These are phyloP conservation scores for Drosophila subpulchrella DNA, from an alignment of 1,140 invertebrate genomes.

Conservation along the genomic window DNA sequence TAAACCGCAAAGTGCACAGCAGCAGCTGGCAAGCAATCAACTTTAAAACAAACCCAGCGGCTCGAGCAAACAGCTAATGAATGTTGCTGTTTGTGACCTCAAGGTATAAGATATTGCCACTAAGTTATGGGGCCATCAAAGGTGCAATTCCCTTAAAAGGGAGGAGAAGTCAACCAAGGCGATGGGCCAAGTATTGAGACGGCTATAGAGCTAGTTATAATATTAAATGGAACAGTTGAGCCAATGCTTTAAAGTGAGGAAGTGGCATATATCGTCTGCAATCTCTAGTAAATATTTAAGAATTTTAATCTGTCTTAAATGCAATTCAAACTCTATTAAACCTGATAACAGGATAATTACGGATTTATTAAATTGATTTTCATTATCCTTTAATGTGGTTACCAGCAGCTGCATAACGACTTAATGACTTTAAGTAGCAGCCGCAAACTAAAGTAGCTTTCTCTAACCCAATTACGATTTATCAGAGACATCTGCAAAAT, in stretches of 20 bases:
- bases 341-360: neutral
- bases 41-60: constrained; percentile 46
- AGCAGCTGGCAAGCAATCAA: constrained; percentile 40
- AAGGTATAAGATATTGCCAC: constrained; percentile 33
- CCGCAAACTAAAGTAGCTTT: neutral
- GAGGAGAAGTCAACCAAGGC: neutral
- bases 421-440: neutral
- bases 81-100: constrained; percentile 19
- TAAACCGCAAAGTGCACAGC: constrained; percentile 56
- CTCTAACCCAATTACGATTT: neutral
- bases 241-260: no score
- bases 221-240: neutral
- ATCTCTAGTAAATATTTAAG: no score
- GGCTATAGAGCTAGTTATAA: neutral
- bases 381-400: neutral
- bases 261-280: no score
- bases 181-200: neutral
- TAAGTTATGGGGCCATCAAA: constrained; percentile 21
- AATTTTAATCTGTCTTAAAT: no score
- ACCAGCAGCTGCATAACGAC: neutral
- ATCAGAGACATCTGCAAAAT: neutral
- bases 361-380: neutral
- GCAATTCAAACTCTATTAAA: neutral
- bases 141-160: constrained; percentile 9
- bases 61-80: constrained; percentile 46